Percentiles rank a stretch among this genome's conserved stretches.
Conservation (phyloP, 2,888 invertebrate species). For the Melipona bicolor region DNA sequence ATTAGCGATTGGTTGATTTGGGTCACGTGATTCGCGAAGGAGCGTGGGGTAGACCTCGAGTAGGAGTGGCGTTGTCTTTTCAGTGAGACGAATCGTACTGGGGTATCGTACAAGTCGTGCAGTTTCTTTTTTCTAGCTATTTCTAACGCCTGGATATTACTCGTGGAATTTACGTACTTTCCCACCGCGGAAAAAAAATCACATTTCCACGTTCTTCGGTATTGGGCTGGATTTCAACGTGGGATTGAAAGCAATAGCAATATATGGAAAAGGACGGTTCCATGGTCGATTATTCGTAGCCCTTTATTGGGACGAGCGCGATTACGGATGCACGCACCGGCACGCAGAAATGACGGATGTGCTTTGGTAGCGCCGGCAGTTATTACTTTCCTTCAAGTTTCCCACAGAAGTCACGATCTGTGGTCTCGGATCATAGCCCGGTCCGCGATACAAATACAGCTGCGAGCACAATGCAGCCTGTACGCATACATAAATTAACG, state of each 20-base stretch:
- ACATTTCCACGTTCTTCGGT: neutral
- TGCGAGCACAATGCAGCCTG: constrained; percentile 62
- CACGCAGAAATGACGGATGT: constrained; percentile 61
- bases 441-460: constrained; percentile 72
- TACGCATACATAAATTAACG: constrained; percentile 78
- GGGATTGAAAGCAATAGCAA: neutral
- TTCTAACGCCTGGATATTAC: too few relatives aligned
- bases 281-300: constrained; percentile 27
- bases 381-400: constrained; percentile 82
- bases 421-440: constrained; percentile 83
- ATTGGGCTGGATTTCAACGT: too few relatives aligned
- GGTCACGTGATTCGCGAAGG: too few relatives aligned
- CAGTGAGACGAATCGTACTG: too few relatives aligned
- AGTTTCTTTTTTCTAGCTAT: neutral
- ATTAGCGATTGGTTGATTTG: too few relatives aligned
- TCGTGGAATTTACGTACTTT: neutral
- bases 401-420: constrained; percentile 84
- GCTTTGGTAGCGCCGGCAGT: constrained; percentile 64
- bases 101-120: too few relatives aligned
- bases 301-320: constrained; percentile 9
- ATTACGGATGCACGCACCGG: constrained; percentile 36
- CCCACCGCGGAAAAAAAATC: neutral
- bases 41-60: too few relatives aligned
- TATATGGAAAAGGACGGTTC: neutral
- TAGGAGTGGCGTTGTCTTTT: too few relatives aligned